These are phyloP conservation scores for Malurus leucopterus DNA, from an alignment of 2,797 vertebrate genomes.

Conservation along the genomic window DNA sequence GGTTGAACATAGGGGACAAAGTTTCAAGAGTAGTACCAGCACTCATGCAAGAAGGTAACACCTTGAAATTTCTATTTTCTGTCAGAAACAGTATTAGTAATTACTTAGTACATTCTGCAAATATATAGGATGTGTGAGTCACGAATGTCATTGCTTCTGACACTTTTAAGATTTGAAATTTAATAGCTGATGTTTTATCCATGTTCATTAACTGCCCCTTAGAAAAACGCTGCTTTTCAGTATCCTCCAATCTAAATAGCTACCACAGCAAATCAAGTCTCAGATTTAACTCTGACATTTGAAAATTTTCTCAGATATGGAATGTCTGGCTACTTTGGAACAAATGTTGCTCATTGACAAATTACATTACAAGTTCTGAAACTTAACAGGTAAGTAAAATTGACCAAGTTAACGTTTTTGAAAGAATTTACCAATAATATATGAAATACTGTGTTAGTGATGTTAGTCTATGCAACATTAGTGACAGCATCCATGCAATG, in stretches of 20 bases:
- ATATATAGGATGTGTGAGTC: not conserved
- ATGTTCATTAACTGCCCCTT: not conserved
- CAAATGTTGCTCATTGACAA: not conserved
- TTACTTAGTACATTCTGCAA: not conserved
- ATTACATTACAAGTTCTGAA: not conserved
- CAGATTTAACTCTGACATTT: not conserved
- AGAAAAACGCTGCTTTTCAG: not conserved
- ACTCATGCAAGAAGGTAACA: not conserved
- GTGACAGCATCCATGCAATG: not conserved
- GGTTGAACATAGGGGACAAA: not conserved
- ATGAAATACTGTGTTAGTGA: not conserved
- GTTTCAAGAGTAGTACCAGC: not conserved
- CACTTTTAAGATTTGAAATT: not conserved
- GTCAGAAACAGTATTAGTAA: not conserved
- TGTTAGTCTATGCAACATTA: not conserved
- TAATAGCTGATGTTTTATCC: not conserved
- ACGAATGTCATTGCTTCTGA: not conserved
- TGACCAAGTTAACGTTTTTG: not conserved
- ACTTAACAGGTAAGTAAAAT: not conserved
- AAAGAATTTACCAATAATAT: not conserved
- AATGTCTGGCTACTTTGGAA: not conserved
- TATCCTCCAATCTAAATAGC: not conserved
- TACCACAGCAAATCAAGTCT: not conserved
- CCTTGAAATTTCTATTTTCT: not conserved
- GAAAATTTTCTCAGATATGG: not conserved